Evolutionary conservation across 2,113 vertebrate species (phyloP).

Genomic region (Archilochus colubris): DNA sequence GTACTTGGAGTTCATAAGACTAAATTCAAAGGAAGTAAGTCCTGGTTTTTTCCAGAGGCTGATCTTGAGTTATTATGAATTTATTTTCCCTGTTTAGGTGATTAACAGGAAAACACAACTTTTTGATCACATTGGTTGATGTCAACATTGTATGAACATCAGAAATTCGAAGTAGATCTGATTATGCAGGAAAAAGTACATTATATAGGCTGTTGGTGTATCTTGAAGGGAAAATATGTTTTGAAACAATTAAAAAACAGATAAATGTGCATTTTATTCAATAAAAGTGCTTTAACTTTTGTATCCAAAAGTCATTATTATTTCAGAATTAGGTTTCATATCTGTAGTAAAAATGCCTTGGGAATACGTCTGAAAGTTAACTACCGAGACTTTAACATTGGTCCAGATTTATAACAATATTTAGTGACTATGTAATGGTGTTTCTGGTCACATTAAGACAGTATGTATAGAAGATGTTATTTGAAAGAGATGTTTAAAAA

Average conservation of each 20-base stretch:
- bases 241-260: background rate
- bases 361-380: background rate
- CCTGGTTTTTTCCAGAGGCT: background rate
- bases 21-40: background rate
- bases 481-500: background rate
- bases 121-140: background rate
- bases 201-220: background rate
- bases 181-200: background rate
- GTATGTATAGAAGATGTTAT: background rate
- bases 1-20: background rate
- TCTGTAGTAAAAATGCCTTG: background rate
- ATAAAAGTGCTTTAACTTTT: background rate
- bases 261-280: background rate
- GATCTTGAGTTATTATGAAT: background rate
- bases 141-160: background rate
- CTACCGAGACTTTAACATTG: background rate
- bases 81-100: background rate
- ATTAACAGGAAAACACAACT: background rate
- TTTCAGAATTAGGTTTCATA: background rate
- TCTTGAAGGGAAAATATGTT: background rate
- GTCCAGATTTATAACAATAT: background rate
- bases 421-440: background rate
- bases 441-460: background rate
- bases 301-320: background rate
- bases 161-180: slow-evolving; percentile 9